phyloP scores from a whole-genome alignment of 35 echinoderm and acorn worm genomes.

The Ptychodera flava region DNA sequence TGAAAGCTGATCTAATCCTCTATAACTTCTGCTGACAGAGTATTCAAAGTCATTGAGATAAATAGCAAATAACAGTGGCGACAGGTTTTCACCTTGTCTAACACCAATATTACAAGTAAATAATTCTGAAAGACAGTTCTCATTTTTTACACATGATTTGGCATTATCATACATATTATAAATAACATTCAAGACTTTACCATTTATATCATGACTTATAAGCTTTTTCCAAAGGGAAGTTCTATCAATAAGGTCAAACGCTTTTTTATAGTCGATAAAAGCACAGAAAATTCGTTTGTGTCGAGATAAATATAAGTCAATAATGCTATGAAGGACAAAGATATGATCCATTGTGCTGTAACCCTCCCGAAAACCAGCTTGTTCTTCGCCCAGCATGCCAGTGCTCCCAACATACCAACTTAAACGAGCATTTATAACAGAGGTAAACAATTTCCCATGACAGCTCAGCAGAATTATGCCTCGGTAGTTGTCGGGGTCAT shows the following conservation, averaged over 20 bases:
- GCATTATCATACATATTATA: conserved; percentile 21
- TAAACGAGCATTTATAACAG: conserved; percentile 26
- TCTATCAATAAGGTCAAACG: conserved; percentile 29
- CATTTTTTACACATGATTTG: conserved; percentile 9
- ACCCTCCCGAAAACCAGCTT: conserved; percentile 36
- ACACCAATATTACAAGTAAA: conserved; percentile 13
- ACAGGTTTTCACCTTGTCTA: conserved; percentile 19
- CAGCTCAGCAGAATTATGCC: conserved; percentile 5
- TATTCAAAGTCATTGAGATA: conserved; percentile 1
- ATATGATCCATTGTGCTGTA: conserved; percentile 41
- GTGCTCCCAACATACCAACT: conserved; percentile 8
- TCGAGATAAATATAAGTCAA: conserved; percentile 31
- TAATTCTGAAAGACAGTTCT: not conserved
- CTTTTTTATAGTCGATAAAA: conserved; percentile 46
- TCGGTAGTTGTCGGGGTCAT: conserved; percentile 21
- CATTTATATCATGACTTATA: not conserved
- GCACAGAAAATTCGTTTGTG: conserved; percentile 38
- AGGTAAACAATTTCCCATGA: conserved; percentile 32
- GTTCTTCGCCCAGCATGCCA: conserved; percentile 18
- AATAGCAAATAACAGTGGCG: not conserved
- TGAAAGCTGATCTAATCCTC: not conserved
- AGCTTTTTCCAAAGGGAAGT: not conserved
- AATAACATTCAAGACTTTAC: conserved; percentile 18
- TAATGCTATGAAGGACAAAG: conserved; percentile 26
- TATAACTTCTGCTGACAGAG: not conserved